Percentiles rank a stretch among this genome's conserved stretches.
These are phyloP conservation scores for Yponomeuta malinellus DNA, from an alignment of 2,888 invertebrate genomes.

Conservation along the genomic window DNA sequence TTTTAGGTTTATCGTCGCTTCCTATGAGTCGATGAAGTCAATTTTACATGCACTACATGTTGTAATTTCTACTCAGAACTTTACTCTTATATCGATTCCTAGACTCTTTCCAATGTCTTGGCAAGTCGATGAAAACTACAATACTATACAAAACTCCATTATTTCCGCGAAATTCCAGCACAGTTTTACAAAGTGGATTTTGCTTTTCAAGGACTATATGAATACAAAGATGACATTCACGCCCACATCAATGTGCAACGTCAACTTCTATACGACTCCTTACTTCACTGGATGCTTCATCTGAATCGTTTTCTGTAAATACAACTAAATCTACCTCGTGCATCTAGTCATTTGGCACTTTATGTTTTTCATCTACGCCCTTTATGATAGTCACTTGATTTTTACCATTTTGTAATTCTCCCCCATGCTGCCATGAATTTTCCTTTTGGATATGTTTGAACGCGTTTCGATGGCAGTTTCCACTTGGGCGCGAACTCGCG, in stretches of 20 bases:
- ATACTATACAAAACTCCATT: slow-evolving; percentile 15
- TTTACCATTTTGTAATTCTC: slow-evolving; percentile 45
- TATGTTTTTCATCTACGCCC: slow-evolving; percentile 1
- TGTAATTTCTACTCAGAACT: slow-evolving; percentile 39
- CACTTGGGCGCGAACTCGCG: slow-evolving; percentile 76
- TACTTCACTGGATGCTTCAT: slow-evolving; percentile 62
- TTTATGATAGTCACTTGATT: slow-evolving; percentile 6
- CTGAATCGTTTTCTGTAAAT: slow-evolving; percentile 27
- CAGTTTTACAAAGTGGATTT: slow-evolving; percentile 44
- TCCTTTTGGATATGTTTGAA: slow-evolving; percentile 41
- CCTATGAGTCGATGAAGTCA: slow-evolving; percentile 49
- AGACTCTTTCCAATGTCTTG: neutral
- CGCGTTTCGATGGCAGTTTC: slow-evolving; percentile 57
- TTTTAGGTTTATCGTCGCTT: slow-evolving; percentile 71
- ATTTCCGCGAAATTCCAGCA: neutral
- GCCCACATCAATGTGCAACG: slow-evolving; percentile 63
- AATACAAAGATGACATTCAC: slow-evolving; percentile 64
- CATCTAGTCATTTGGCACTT: slow-evolving; percentile 17
- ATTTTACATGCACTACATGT: slow-evolving; percentile 35
- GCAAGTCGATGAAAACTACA: slow-evolving; percentile 36
- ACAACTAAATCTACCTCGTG: slow-evolving; percentile 23
- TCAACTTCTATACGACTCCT: slow-evolving; percentile 58
- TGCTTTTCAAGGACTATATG: slow-evolving; percentile 61
- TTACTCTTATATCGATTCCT: slow-evolving; percentile 46
- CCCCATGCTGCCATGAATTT: slow-evolving; percentile 71